Base-by-base conservation (phyloP, 2,113 vertebrate genomes). In the Turdus rufiventris region DNA sequence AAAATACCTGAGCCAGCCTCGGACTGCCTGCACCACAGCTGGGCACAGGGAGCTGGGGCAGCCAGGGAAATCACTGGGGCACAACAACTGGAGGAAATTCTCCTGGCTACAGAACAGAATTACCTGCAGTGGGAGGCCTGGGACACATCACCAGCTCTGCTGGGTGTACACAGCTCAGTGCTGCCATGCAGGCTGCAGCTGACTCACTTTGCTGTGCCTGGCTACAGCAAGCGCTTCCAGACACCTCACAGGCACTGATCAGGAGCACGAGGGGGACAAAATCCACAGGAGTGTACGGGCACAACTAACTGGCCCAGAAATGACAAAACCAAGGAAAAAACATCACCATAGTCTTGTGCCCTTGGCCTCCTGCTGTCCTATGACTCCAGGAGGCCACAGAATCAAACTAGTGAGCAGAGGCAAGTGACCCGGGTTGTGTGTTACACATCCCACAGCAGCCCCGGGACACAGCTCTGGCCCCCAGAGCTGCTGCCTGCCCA, bases 11-110 rank as follows among this genome's bases (percentile, higher is more conserved):
- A 15, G 42, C 68, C 63, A 62, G 67, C 25, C 58, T n/a, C 0
- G 0, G 42, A 10, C n/a, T 47, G 81, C 51, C 68, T 1, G 0
- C 10, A 2, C 0, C 0, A 28, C 62, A 40, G 61, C 58, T 12
- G 1, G 5, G 38, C 6, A 1, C 36, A 15, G 57, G 18, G 11
- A 57, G 26, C 62, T 3, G 8, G 62, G 53, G 57, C 53, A 62
- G 62, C 25, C 47, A 19, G 26, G 48, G 58, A 58, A 42, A 10
- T 40, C 50, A 45, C 56, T 3, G 15, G 4, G 56, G 8, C 0
- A 4, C 21, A 68, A 1, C 14, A 83, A 62, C 2, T 34, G 33
- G 3, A 36, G 33, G 23, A 56, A 85, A 83, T 54, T 48, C 48
- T 78, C 36, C 36, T 23, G n/a, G 18, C 19, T 50, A 17, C 16